Evolutionary conservation across 2,113 vertebrate species (phyloP), one percentile per base, ranked within the genome.

Genomic region (Otolemur garnettii): DNA sequence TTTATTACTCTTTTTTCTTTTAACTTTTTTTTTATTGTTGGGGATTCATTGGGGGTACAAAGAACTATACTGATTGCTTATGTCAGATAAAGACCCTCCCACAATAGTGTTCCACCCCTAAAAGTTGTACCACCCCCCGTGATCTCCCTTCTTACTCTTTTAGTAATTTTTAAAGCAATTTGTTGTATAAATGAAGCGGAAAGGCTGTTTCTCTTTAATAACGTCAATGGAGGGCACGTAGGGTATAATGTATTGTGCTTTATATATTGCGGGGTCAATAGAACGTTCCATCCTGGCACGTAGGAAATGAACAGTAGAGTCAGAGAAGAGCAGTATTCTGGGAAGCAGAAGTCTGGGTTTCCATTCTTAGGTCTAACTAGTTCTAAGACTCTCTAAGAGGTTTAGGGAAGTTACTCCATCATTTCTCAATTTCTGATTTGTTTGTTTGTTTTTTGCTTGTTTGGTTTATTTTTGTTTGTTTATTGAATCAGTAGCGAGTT

Each of bases 191-290:
- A 66, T 79, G 15, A 90, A 71, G 3, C 66, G 42, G 75, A 83
- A 96, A 74, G 45, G 5, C 3, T 74, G 68, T 89, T 89, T 24
- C n/a, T 94, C 53, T 80, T 84, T 75, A 71, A 71, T 87, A 66
- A 78, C 60, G 60, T 64, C 55, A 53, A 8, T 42, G 78, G 26
- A 90, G n/a, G 22, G 2, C 30, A 77, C 35, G 22, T 60, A 26
- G 14, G 30, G 2, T 22, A 28, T 33, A 71, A 50, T 50, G 45
- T 33, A 71, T 78, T 78, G 35, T 87, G 42, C 66, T 38, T 87
- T 83, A n/a, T 57, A 18, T 75, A 81, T 80, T 53, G 21, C 71
- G 8, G 5, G 53, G 26, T 74, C 78, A 14, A 4, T 74, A 50
- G 42, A 86, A 71, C 15, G 10, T 59, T 85, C 28, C 24, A 28